Evolutionary conservation across 2,113 vertebrate genomes (phyloP), one percentile per base, ranked within the genome.

Genomic region (Bambusicola thoracicus): DNA sequence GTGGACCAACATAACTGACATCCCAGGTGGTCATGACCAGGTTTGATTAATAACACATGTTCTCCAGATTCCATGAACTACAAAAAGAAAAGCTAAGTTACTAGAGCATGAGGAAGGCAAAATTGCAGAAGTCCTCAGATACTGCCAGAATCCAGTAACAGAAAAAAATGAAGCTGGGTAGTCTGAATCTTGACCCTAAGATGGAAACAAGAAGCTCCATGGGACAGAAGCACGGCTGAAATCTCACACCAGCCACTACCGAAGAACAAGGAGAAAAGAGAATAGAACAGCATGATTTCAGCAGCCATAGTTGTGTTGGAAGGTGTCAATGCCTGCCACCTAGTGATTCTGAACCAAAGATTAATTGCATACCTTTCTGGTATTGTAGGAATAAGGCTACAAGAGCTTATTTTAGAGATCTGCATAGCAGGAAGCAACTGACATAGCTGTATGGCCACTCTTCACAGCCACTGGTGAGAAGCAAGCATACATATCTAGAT

Each of bases 261-360:
- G 49, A 85, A 84, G 75, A 67, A 18, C 11, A 70, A 18, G 9
- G 5, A 66, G 40, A 19, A 72, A n/a, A 75, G n/a, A 55, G 6
- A 36, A 21, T 11, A 29, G 4, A 81, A 38, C 8, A 51, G 46
- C 29, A 3, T 0, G 5, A 32, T 51, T 83, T 44, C 16, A 63
- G 29, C 5, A 1, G 25, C 62, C 22, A 13, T 22, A 30, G 32
- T 41, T 63, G 40, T 0, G 1, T 30, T 61, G 86, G 77, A 94
- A 86, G 38, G 46, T 76, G 43, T 61, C 92, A 89, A 56, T 92
- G 83, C 40, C 89, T 95, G 92, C 92, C 93, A 92, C 48, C 96
- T 95, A 96, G 90, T 79, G 94, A 80, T 69, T 90, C 38, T 5
- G 75, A 86, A 24, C 17, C 81, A 73, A 87, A 63, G 58, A 61